Evolutionary conservation across 2,888 invertebrate species (phyloP), one percentile per base, ranked within the genome.

Genomic region (Steinernema hermaphroditum): DNA sequence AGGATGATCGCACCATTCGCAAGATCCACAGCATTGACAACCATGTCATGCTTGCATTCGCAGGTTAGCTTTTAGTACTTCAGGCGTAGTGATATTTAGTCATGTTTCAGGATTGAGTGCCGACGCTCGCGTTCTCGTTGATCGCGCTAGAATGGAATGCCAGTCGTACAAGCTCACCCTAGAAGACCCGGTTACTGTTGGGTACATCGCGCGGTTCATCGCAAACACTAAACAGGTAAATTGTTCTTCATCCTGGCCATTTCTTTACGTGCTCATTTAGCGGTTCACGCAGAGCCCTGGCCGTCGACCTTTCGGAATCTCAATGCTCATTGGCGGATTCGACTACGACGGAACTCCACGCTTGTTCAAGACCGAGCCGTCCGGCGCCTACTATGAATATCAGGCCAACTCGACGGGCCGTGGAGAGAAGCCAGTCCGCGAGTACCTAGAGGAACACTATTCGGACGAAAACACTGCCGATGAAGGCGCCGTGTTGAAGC

Each of bases 201-300:
- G 97, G 87, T 97, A 98, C 87, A 95, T 96, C 75, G 94, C 96
- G 16, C 90, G 92, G 83, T 91, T 90, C 84, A 91, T 92, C 79
- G 90, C 90, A 49, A 89, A 89, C 81, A 82, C 90, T n/a, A 90
- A 90, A 86, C 90, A 90, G 88, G 89, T 89, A 71, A 37, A 29
- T 37, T 12, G 6, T 4, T 37, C 37, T 37, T 37, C 6, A 37
- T 8, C 12, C 37, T 2, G 24, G 19, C 19, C 24, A 2, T 24
- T 29, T 96, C 37, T 98, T 8, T 19, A 2, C 44, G 34, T 14
- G 57, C 29, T 16, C 91, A 0, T 91, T 96, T 93, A 97, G 89
- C 94, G 94, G 87, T 99, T 97, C 88, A 99, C 98, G 57, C 98
- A 99, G 88, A 97, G 96, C 86, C 98, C 97, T 88, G 98, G 98